Evolutionary conservation across 2,888 invertebrate genomes (phyloP).

Genomic region (Clanis bilineata): DNA sequence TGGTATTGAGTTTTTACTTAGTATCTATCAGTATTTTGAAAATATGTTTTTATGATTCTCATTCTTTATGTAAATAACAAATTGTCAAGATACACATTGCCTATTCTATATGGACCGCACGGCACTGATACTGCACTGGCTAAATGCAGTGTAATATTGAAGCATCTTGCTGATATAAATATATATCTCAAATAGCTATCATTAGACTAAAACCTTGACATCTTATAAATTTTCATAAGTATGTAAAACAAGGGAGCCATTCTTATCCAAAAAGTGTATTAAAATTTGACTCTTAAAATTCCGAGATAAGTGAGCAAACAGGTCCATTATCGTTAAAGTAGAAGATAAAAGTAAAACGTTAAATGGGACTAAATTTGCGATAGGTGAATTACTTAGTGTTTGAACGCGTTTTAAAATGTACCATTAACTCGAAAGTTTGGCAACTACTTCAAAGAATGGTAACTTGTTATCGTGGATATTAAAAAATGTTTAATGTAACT

Average conservation of each 20-base stretch:
- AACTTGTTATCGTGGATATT: neutral
- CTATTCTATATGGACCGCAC: too few species aligned
- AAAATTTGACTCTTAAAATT: slow-evolving; percentile 4
- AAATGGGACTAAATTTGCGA: slow-evolving; percentile 6
- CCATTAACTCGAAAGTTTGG: neutral
- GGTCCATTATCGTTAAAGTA: slow-evolving; percentile 7
- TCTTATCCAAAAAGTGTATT: slow-evolving; percentile 3
- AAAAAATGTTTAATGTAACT: neutral
- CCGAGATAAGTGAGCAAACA: neutral
- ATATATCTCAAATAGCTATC: neutral
- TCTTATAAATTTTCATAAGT: neutral
- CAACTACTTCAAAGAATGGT: neutral
- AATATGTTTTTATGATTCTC: too few species aligned
- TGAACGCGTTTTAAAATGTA: slow-evolving; percentile 1
- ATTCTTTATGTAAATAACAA: too few species aligned
- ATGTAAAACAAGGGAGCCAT: neutral
- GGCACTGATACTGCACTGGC: too few species aligned
- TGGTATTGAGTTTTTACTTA: too few species aligned
- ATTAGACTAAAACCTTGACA: neutral
- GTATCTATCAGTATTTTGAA: too few species aligned
- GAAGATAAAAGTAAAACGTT: neutral
- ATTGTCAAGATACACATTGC: too few species aligned
- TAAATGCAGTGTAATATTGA: too few species aligned
- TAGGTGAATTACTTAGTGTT: slow-evolving; percentile 3
- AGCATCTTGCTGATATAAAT: too few species aligned